Base-by-base conservation (phyloP, 2,113 vertebrate genomes). In the Hemichromis elongatus region DNA sequence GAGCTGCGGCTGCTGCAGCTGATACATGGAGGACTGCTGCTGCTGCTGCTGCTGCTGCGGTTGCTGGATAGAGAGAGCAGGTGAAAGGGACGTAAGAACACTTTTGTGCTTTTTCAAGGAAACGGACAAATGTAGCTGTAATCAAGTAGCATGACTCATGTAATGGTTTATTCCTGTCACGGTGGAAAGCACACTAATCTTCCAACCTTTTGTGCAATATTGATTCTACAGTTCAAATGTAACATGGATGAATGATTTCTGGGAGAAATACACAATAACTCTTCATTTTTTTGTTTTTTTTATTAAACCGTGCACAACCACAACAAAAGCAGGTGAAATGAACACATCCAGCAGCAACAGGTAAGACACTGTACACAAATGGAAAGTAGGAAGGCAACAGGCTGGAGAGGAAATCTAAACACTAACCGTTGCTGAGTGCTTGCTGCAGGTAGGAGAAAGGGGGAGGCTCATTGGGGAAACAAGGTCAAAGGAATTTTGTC, bases 341-440 rank as follows among this genome's bases (percentile, higher is more conserved):
- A 81, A 89, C 81, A 79, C 54, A 87, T n/a, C 59, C 21, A 68
- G 35, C 57, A 79, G 56, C 75, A 80, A 86, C 35, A 86, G n/a
- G n/a, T n/a, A 16, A 79, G 79, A 83, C 24, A 86, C 16, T 73
- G 73, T 80, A 70, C 50, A 85, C 42, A 90, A 87, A 90, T 57
- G 83, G 57, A 73, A 10, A 26, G 87, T 54, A 90, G 81, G 83
- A 90, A 88, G 56, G 80, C 57, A 81, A 87, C 75, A 77, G 79
- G 80, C 86, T 63, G 80, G 88, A 89, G 87, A 79, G 88, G 81
- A 88, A 87, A 61, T 86, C 82, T 86, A 82, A 87, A 61, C 87
- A 97, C 94, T 2, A 94, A 97, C 97, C 97, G 97, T 96, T 53
- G 94, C 47, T 33, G 97, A 78, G 84, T 96, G 97, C 90, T 96